A percentile compares a stretch with the other conserved stretches of the same genome.
Evolutionary conservation across 2,797 vertebrate genomes (phyloP).

Genomic region (Urocyon cinereoargenteus): DNA sequence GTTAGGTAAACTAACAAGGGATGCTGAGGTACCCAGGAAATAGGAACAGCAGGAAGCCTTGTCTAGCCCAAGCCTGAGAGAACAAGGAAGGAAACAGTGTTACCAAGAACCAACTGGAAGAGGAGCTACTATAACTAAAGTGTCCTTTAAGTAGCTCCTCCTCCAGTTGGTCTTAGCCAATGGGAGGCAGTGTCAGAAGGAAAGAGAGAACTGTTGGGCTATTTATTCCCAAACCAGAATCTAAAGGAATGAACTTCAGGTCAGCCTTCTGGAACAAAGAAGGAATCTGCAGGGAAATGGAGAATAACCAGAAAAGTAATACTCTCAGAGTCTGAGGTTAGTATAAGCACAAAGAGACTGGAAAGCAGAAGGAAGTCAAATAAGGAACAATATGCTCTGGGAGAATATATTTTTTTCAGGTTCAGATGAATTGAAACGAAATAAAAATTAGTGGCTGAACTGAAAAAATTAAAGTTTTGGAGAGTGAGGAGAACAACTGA

Average conservation of each 20-base stretch:
- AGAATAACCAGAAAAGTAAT: slow-evolving; percentile 35
- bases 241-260: background rate
- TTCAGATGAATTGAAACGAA: slow-evolving; percentile 45
- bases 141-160: too few relatives aligned
- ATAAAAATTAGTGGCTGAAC: slow-evolving; percentile 41
- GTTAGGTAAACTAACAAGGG: slow-evolving; percentile 27
- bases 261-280: background rate
- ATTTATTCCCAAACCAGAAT: background rate
- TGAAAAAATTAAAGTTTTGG: background rate
- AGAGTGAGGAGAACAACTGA: background rate
- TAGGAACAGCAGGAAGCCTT: background rate
- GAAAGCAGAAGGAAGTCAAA: background rate
- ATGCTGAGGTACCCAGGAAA: background rate
- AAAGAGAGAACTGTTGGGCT: too few relatives aligned
- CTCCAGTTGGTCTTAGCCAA: too few relatives aligned
- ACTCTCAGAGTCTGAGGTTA: background rate
- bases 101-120: background rate
- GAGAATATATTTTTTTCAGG: slow-evolving; percentile 26
- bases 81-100: background rate
- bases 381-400: background rate
- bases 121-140: background rate
- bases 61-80: background rate
- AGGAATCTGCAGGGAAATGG: background rate
- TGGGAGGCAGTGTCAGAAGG: too few relatives aligned
- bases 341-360: background rate